phyloP scores from a whole-genome alignment of 2,888 invertebrate genomes.

The Monopis laevigella region DNA sequence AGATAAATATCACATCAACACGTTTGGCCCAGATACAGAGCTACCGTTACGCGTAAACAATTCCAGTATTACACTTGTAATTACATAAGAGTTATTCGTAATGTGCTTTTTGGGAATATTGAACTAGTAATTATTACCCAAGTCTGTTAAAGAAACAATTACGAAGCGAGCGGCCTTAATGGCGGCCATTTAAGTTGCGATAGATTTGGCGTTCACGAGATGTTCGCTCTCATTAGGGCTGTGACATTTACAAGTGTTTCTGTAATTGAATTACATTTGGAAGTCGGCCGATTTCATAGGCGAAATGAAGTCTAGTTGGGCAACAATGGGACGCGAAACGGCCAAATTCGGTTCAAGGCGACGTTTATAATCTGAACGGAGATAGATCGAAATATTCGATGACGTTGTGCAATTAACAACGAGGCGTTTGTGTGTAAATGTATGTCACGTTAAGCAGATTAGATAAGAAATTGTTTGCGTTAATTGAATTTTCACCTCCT shows the following conservation, averaged over 20 bases:
- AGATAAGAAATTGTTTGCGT: constrained; percentile 13
- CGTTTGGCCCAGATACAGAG: neutral
- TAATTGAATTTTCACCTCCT: constrained; percentile 8
- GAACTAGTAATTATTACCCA: constrained; percentile 3
- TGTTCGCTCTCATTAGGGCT: constrained; percentile 27
- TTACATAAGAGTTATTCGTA: neutral
- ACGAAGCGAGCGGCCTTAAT: neutral
- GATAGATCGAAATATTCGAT: constrained; percentile 11
- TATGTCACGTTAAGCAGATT: constrained; percentile 19
- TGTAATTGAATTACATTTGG: constrained; percentile 45
- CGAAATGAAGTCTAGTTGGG: constrained; percentile 24
- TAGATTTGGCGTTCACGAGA: neutral
- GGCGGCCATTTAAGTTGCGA: neutral
- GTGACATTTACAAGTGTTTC: constrained; percentile 55
- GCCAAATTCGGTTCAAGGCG: constrained; percentile 43
- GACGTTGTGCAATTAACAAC: constrained; percentile 27
- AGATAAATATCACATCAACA: neutral
- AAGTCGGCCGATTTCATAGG: no score
- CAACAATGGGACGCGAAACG: constrained; percentile 31
- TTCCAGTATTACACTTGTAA: neutral
- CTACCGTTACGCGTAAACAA: neutral
- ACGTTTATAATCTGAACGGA: constrained; percentile 18
- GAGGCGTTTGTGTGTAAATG: constrained; percentile 17
- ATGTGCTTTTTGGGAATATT: constrained; percentile 8
- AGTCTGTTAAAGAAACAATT: constrained; percentile 4